Base-by-base conservation (phyloP, 2,113 vertebrate genomes). In the Ariopsis seemanni region DNA sequence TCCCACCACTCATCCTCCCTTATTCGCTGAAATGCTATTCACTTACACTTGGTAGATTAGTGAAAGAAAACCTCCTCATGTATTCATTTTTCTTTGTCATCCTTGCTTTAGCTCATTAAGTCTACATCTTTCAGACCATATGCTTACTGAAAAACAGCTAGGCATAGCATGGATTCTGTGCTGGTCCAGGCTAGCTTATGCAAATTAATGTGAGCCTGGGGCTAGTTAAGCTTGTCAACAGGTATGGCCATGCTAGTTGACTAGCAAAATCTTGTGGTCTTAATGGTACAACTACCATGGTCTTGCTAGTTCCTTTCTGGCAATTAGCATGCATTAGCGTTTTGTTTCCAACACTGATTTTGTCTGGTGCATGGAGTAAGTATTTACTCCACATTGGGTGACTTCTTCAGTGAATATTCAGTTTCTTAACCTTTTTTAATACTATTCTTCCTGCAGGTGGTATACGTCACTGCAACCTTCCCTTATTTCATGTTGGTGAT, bases 381-480 rank as follows among this genome's bases (percentile, higher is more conserved):
- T n/a, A 53, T 14, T 77, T 25, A 77, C 74, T 77, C 25, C 11
- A n/a, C 74, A 53, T 53, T 7, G 22, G 22, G 5, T 52, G 2
- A 77, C 20, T 25, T 42, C 18, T 48, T 53, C 10, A 53, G 10
- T 77, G 4, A 15, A 77, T 14, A n/a, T 77, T n/a, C 4, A 27
- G 12, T 55, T 78, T 78, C 52, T 15, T 55, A 27, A 77, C 14
- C 69, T 34, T 58, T 42, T 20, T 1, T 7, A 34, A 10, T 80
- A 27, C 90, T 79, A 87, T 79, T 85, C 1, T 90, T 57, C 85
- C 84, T 4, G 67, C 90, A 99, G 98, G 98, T 99, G 30, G 98
- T 99, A 0, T 99, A 99, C 0, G 98, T 99, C 63, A 99, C 98
- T 0, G 98, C 98, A 1, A 99, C 98, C 0, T 99, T 99, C 86